Evolutionary conservation across 2,888 invertebrate species (phyloP).

Genomic region (Mayetiola destructor): DNA sequence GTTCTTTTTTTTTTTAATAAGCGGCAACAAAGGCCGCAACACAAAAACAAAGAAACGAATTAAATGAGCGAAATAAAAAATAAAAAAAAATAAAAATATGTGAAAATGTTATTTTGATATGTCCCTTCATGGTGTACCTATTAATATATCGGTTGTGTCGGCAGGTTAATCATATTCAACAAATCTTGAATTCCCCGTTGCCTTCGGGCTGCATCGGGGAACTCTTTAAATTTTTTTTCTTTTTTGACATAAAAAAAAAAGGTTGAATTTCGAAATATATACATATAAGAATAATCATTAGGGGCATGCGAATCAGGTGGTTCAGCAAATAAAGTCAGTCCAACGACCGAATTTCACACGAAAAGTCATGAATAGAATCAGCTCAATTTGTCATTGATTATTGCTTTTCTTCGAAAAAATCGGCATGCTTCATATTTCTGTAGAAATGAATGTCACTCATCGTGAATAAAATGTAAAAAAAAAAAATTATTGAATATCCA

Average conservation of each 20-base stretch:
- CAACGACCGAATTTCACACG: background rate
- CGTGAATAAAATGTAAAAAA: too few relatives aligned
- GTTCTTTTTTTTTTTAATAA: too few relatives aligned
- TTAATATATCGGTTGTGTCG: conserved; percentile 9
- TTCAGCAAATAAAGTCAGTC: background rate
- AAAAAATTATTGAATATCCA: too few relatives aligned
- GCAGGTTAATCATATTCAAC: conserved; percentile 1
- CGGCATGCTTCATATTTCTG: background rate
- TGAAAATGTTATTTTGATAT: background rate
- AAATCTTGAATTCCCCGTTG: background rate
- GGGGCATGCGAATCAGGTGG: conserved; percentile 7
- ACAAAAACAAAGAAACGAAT: too few relatives aligned
- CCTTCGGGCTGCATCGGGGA: background rate
- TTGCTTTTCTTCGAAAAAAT: background rate
- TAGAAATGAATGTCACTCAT: too few relatives aligned
- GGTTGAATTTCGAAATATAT: too few relatives aligned
- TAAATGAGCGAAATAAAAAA: too few relatives aligned
- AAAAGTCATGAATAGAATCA: background rate
- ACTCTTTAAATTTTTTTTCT: too few relatives aligned
- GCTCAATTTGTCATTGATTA: background rate
- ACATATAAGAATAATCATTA: too few relatives aligned
- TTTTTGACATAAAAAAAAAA: too few relatives aligned
- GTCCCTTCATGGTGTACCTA: conserved; percentile 1
- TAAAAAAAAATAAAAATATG: too few relatives aligned
- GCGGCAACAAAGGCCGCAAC: too few relatives aligned